Percentiles rank a stretch among this genome's conserved stretches.
Conservation (phyloP, 1,140 invertebrate species). For the Notospermus geniculatus region DNA sequence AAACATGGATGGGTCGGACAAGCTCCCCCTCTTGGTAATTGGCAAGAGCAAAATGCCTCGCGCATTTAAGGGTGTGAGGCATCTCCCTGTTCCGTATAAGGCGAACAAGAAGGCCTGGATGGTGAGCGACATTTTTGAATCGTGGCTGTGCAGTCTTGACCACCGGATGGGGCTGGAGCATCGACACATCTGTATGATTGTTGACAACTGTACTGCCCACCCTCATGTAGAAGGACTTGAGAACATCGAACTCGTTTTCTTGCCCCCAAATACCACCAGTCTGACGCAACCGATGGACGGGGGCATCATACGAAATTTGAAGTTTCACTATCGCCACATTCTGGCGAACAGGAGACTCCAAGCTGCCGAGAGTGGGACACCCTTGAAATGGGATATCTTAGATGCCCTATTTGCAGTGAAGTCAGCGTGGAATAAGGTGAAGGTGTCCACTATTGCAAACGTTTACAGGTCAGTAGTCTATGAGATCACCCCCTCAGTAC, state of each 20-base stretch:
- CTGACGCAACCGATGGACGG: neutral
- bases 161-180: neutral
- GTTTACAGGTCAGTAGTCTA: no score
- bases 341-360: neutral
- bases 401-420: neutral
- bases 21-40: no score
- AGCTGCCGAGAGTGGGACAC: neutral
- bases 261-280: conserved; percentile 1
- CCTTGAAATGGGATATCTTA: neutral
- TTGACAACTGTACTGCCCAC: neutral
- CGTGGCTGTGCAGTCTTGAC: neutral
- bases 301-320: neutral
- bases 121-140: neutral
- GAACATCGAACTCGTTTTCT: neutral
- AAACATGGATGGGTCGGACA: no score
- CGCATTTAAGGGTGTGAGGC: no score
- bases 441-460: neutral
- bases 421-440: neutral
- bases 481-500: no score
- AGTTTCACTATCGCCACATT: neutral
- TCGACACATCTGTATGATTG: neutral
- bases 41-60: no score
- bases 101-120: neutral
- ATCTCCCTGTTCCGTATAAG: no score
- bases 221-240: no score